A percentile compares a stretch with the other conserved stretches of the same genome.
Evolutionary conservation across 2,888 invertebrate genomes (phyloP).

Genomic region (Luperina nickerlii): DNA sequence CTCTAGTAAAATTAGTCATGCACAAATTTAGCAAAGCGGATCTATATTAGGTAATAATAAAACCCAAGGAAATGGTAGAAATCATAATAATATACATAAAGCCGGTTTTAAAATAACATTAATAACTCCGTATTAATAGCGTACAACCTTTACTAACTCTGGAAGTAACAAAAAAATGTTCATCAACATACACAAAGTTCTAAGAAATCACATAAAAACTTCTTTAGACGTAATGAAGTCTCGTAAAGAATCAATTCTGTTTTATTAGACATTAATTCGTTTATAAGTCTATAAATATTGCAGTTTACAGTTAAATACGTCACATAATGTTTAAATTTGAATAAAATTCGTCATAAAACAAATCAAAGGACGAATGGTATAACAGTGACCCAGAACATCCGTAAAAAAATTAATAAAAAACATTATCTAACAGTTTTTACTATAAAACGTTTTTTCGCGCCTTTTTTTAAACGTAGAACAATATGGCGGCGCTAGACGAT

Average conservation of each 20-base stretch:
- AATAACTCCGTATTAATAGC: slow-evolving; percentile 15
- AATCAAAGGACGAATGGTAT: slow-evolving; percentile 79
- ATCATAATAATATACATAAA: slow-evolving; percentile 22
- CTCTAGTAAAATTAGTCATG: background rate
- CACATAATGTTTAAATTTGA: slow-evolving; percentile 75
- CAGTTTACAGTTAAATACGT: slow-evolving; percentile 67
- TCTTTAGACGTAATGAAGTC: background rate
- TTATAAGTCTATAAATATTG: slow-evolving; percentile 63
- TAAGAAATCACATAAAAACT: background rate
- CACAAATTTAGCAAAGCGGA: slow-evolving; percentile 38
- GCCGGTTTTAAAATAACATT: slow-evolving; percentile 43
- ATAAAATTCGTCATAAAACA: slow-evolving; percentile 72
- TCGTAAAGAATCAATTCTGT: slow-evolving; percentile 11
- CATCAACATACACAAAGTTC: background rate
- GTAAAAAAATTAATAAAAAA: slow-evolving; percentile 71
- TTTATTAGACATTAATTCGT: slow-evolving; percentile 48
- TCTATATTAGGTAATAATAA: slow-evolving; percentile 15
- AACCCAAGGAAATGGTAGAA: slow-evolving; percentile 26
- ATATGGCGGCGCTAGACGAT: slow-evolving; percentile 76
- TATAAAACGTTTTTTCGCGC: slow-evolving; percentile 75
- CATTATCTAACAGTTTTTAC: slow-evolving; percentile 64
- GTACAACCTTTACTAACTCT: slow-evolving; percentile 15
- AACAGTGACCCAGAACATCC: slow-evolving; percentile 82
- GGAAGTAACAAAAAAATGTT: slow-evolving; percentile 11
- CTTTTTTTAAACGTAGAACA: slow-evolving; percentile 78